These are phyloP conservation scores for Sturnus vulgaris DNA, from an alignment of 2,113 vertebrate genomes.

Conservation along the genomic window DNA sequence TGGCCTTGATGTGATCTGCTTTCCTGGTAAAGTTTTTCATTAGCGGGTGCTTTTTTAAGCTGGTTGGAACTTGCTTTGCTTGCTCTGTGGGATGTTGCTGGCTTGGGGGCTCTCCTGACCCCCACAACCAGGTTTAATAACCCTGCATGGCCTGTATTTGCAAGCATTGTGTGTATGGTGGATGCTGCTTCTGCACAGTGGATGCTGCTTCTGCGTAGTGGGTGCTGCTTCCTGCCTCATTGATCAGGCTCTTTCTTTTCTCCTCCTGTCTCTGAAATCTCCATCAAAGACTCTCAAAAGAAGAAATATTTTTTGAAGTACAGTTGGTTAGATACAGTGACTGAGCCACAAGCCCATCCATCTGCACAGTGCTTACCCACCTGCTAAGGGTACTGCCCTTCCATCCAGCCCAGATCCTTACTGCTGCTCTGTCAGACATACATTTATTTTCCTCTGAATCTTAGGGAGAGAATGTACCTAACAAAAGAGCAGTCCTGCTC, in stretches of 20 bases:
- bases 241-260: neutral
- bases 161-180: neutral
- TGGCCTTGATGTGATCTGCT: slow-evolving; percentile 62
- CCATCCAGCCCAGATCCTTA: neutral
- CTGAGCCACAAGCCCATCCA: neutral
- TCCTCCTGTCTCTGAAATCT: neutral
- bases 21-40: slow-evolving; percentile 66
- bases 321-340: neutral
- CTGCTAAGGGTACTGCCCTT: neutral
- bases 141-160: neutral
- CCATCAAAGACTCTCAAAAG: neutral
- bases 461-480: neutral
- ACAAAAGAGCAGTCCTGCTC: neutral
- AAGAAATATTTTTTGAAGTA: neutral
- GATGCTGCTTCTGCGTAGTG: neutral
- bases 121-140: neutral
- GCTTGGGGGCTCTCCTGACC: slow-evolving; percentile 37
- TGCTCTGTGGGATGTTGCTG: slow-evolving; percentile 27
- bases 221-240: neutral
- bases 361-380: neutral
- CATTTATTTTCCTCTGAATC: neutral
- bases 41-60: slow-evolving; percentile 50
- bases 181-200: neutral
- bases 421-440: neutral
- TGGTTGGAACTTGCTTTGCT: slow-evolving; percentile 31